Evolutionary conservation across 2,113 vertebrate genomes (phyloP).

Genomic region (Lasiurus borealis): DNA sequence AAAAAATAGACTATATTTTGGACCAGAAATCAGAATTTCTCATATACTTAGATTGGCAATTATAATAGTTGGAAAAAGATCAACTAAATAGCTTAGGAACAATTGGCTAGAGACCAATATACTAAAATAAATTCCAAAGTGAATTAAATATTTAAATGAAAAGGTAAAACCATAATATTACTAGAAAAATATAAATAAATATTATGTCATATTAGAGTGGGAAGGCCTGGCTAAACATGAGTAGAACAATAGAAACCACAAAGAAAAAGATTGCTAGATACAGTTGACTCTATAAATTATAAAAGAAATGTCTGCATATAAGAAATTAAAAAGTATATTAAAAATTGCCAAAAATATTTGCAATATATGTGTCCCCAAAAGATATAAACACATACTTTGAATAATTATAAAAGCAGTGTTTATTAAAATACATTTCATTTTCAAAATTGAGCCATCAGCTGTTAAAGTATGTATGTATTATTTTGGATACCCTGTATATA

Average conservation of each 20-base stretch:
- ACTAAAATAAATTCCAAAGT: not conserved
- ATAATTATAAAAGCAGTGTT: too few relatives aligned
- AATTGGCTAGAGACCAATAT: not conserved
- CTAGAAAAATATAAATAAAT: not conserved
- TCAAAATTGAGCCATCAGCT: too few relatives aligned
- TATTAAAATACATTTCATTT: too few relatives aligned
- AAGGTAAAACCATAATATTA: not conserved
- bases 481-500: not conserved
- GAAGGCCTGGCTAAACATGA: not conserved
- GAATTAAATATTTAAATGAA: not conserved
- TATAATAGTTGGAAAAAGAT: not conserved
- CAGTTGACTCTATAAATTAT: not conserved
- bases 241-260: not conserved
- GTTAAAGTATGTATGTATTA: too few relatives aligned
- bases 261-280: not conserved
- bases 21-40: not conserved
- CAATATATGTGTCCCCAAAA: not conserved
- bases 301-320: not conserved
- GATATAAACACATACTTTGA: too few relatives aligned
- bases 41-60: not conserved
- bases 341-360: not conserved
- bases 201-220: not conserved
- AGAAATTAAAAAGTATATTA: slow-evolving; percentile 11
- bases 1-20: not conserved
- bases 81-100: not conserved